Percentiles rank a stretch among this genome's conserved stretches.
Evolutionary conservation across 2,888 invertebrate species (phyloP).

Genomic region (Eupithecia insigniata): DNA sequence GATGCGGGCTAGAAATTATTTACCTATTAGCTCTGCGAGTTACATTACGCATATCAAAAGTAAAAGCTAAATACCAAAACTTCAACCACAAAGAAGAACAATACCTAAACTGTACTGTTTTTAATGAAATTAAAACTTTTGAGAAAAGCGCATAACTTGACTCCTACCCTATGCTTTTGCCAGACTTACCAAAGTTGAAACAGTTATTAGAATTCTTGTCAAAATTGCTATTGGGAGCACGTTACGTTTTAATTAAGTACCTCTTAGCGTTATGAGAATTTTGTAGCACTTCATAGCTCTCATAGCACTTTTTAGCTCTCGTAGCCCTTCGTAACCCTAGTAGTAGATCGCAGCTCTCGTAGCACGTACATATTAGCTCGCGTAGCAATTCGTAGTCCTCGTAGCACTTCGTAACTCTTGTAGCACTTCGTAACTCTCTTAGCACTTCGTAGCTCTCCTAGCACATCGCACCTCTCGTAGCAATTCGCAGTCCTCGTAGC

Average conservation of each 20-base stretch:
- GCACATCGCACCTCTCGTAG: too few species aligned
- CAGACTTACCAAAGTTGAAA: not conserved
- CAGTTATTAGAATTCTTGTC: conserved; percentile 2
- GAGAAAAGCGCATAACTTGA: conserved; percentile 5
- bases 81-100: not conserved
- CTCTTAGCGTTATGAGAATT: not conserved
- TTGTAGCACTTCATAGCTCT: not conserved
- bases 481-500: not conserved
- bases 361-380: too few species aligned
- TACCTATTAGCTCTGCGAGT: not conserved
- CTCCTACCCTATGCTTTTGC: not conserved
- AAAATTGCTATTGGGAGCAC: not conserved
- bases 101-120: not conserved
- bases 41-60: not conserved
- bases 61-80: not conserved
- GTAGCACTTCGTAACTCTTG: not conserved
- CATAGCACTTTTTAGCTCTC: not conserved
- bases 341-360: too few species aligned
- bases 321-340: not conserved
- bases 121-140: conserved; percentile 5
- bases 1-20: not conserved
- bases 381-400: not conserved
- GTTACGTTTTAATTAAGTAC: not conserved
- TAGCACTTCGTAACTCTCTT: too few species aligned
- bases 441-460: too few species aligned